Conservation (phyloP, 2,113 vertebrate genomes). For the Syngnathoides biaculeatus region DNA sequence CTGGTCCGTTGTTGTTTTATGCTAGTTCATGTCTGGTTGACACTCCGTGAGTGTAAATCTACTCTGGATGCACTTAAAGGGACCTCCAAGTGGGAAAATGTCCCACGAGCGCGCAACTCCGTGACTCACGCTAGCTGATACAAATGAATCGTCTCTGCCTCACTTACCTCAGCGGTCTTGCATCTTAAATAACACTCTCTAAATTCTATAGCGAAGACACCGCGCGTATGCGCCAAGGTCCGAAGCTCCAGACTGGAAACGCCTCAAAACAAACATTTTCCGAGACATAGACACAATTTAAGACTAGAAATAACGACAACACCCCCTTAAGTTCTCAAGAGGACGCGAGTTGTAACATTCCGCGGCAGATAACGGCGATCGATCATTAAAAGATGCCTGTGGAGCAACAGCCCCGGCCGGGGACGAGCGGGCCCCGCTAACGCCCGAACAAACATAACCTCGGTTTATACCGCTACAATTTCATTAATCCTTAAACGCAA, state of each 20-base stretch:
- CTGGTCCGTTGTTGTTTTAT: too few species aligned
- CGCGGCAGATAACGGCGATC: constrained; percentile 27
- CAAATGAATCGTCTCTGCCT: neutral
- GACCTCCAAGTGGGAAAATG: neutral
- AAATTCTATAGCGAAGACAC: constrained; percentile 17
- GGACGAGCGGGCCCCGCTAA: constrained; percentile 42
- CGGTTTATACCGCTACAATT: constrained; percentile 53
- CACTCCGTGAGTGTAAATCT: neutral
- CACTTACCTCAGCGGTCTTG: neutral
- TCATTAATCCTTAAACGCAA: constrained; percentile 57
- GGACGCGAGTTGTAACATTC: constrained; percentile 14
- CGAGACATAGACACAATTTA: constrained; percentile 10
- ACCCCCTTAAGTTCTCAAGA: constrained; percentile 1
- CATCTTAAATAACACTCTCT: neutral
- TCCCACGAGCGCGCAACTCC: neutral
- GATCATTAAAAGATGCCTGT: constrained; percentile 48
- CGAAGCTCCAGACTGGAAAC: constrained; percentile 24
- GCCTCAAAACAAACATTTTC: constrained; percentile 14
- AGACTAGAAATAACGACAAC: neutral
- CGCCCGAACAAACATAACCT: constrained; percentile 63
- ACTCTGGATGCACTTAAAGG: neutral
- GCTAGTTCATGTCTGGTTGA: neutral
- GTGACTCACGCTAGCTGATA: neutral
- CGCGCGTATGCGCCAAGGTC: constrained; percentile 21
- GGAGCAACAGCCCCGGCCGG: constrained; percentile 49